Evolutionary conservation across 2,888 invertebrate genomes (phyloP), one percentile per base, ranked within the genome.

Genomic region (Leptothorax acervorum): DNA sequence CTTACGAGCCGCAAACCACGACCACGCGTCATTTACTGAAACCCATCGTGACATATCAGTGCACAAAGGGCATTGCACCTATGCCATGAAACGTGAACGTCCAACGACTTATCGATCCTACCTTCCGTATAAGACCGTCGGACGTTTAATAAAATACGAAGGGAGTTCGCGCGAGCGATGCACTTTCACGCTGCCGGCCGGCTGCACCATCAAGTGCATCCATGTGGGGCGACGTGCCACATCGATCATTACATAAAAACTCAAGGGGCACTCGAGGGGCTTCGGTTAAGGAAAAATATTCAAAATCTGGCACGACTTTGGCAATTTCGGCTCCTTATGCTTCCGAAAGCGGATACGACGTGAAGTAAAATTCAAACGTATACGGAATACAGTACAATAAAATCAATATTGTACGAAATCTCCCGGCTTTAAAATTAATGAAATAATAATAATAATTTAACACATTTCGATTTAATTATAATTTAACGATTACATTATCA

Each of bases 81-180:
- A 15, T 68, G 79, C 65, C 73, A 85, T 82, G 85, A 81, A 90
- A 90, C 82, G 84, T 85, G 76, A 79, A 84, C 89, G 86, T 90
- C 84, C 87, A 86, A 78, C 89, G 87, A 86, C 86, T 86, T 90
- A 90, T 91, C 86, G 91, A 91, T 91, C 82, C 63, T 23, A 53
- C 53, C 79, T 83, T 85, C 79, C 84, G 86, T 83, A 65, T 85
- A 82, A 82, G 86, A 68, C 83, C 83, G 73, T 53, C 42, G 83
- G 82, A 84, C 85, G 90, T 88, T 89, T 89, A 91, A 90, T 89
- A 89, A 90, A 90, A 88, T 86, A 90, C 86, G 87, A 89, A 63
- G 82, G 65, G 71, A 55, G 62, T 23, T 62, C 82, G 76, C 68
- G 42, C 66, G 75, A 57, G 71, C 86, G 83, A 79, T 75, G 85